A percentile compares a stretch with the other conserved stretches of the same genome.
Evolutionary conservation across 2,113 vertebrate genomes (phyloP).

Genomic region (Pristiophorus japonicus): DNA sequence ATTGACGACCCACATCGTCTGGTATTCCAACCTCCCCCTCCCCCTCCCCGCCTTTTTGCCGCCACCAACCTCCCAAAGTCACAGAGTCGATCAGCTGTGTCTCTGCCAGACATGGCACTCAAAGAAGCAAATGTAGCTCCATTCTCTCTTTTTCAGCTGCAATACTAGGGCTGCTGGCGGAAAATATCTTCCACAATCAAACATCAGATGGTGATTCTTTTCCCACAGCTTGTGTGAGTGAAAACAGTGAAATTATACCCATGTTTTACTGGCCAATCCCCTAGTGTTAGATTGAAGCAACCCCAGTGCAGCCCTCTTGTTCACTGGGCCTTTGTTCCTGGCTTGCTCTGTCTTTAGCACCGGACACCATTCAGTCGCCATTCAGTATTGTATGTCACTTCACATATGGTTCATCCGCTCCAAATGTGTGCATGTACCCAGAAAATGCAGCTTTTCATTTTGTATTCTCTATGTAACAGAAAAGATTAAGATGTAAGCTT

Average conservation of each 20-base stretch:
- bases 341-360: conserved; percentile 64
- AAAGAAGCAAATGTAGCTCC: conserved; percentile 52
- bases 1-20: not conserved
- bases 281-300: conserved; percentile 59
- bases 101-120: conserved; percentile 53
- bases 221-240: conserved; percentile 76
- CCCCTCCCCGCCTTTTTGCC: not conserved
- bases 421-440: conserved; percentile 98
- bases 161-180: conserved; percentile 64
- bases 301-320: conserved; percentile 60
- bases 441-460: conserved; percentile 93
- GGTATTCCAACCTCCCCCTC: not conserved
- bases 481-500: conserved; percentile 96
- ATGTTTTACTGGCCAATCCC: conserved; percentile 63
- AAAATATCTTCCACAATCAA: conserved; percentile 72
- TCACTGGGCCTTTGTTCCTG: conserved; percentile 65
- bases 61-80: conserved; percentile 40
- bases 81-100: conserved; percentile 50
- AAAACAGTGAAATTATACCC: conserved; percentile 77
- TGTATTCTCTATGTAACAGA: conserved; percentile 86
- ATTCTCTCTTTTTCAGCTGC: conserved; percentile 52
- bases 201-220: conserved; percentile 78
- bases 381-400: conserved; percentile 84
- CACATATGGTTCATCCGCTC: conserved; percentile 91
- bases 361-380: conserved; percentile 69